These are phyloP conservation scores for Phrynocephalus vlangalii DNA, from an alignment of 2,797 vertebrate genomes.

Conservation along the genomic window DNA sequence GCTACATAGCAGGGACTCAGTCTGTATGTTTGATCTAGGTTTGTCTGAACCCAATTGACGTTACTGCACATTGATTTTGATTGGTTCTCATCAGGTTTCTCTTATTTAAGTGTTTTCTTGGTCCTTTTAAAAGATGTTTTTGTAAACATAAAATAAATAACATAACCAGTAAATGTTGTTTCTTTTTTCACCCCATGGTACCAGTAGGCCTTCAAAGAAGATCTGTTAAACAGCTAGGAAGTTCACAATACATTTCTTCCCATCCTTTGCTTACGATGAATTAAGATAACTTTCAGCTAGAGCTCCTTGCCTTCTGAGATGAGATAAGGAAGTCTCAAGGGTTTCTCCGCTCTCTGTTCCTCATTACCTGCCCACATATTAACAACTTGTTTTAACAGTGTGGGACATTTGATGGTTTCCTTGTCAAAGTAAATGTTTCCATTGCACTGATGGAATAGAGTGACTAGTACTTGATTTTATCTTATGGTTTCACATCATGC, in stretches of 20 bases:
- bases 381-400: constrained; percentile 43
- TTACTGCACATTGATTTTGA: neutral
- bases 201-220: neutral
- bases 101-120: neutral
- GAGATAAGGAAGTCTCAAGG: neutral
- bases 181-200: neutral
- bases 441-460: constrained; percentile 21
- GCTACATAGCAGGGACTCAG: too few species aligned
- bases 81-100: neutral
- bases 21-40: too few species aligned
- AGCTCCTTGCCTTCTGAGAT: neutral
- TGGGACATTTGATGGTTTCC: constrained; percentile 17
- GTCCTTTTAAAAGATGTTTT: neutral
- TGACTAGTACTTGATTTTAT: constrained; percentile 34
- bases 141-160: neutral
- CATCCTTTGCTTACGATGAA: constrained; percentile 24
- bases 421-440: constrained; percentile 27
- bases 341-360: neutral
- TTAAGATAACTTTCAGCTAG: constrained; percentile 39
- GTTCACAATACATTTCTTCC: neutral
- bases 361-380: neutral
- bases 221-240: neutral
- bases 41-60: neutral
- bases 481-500: constrained; percentile 26
- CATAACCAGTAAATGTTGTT: neutral